A percentile compares a stretch with the other conserved stretches of the same genome.
These are phyloP conservation scores for Augochlora pura DNA, from an alignment of 1,140 invertebrate species.

Conservation along the genomic window DNA sequence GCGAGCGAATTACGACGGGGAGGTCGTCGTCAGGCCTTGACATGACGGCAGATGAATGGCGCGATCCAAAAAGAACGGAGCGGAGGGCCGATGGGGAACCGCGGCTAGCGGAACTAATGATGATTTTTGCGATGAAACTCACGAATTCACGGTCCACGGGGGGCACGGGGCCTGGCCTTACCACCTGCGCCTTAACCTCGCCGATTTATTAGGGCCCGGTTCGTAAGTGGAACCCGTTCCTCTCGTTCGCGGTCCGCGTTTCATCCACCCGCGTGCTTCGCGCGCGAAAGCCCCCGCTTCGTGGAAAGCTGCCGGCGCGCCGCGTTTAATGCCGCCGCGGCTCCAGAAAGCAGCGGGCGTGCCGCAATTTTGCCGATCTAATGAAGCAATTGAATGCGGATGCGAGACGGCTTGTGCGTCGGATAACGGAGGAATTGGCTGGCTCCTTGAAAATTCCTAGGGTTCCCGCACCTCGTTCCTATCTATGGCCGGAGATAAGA, in stretches of 20 bases:
- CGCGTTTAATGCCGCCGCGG: constrained; percentile 58
- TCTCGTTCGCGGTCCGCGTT: constrained; percentile 48
- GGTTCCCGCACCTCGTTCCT: not conserved
- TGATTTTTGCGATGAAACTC: constrained; percentile 69
- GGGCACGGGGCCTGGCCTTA: constrained; percentile 57
- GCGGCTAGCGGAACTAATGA: constrained; percentile 62
- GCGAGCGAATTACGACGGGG: not conserved
- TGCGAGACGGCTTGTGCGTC: not conserved
- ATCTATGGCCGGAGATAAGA: not conserved
- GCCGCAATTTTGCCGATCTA: constrained; percentile 68
- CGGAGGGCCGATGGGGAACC: not conserved
- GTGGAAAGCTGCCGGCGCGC: constrained; percentile 28
- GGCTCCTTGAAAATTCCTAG: constrained; percentile 12
- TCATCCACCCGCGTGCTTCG: constrained; percentile 65
- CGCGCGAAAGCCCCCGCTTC: constrained; percentile 44
- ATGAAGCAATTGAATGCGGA: constrained; percentile 68
- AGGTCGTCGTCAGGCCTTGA: constrained; percentile 23
- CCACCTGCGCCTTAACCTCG: constrained; percentile 56
- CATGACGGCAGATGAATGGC: not conserved
- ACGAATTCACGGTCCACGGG: constrained; percentile 70
- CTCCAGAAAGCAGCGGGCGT: constrained; percentile 73
- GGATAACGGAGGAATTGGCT: not conserved
- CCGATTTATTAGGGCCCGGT: constrained; percentile 67
- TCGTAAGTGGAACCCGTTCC: constrained; percentile 54
- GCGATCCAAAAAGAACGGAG: no score